A percentile compares a stretch with the other conserved stretches of the same genome.
Conservation (phyloP, 2,797 vertebrate genomes). For the Sciurus vulgaris region DNA sequence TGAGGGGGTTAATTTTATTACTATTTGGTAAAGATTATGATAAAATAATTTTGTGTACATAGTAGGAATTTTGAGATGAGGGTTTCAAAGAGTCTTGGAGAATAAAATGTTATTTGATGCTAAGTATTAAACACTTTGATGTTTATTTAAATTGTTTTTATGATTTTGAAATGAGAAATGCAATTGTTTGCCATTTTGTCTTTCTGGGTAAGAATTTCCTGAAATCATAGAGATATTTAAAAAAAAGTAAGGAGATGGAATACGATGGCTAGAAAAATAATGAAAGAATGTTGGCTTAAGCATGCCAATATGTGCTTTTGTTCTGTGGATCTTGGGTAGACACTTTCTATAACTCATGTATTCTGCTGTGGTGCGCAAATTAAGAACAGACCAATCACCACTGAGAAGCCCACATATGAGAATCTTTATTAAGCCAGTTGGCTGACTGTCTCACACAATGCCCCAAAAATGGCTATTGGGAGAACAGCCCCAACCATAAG, state of each 20-base stretch:
- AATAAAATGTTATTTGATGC: conserved; percentile 8
- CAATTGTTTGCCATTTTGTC: background rate
- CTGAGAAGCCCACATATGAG: too few relatives aligned
- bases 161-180: conserved; percentile 6
- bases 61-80: background rate
- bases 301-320: background rate
- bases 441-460: too few relatives aligned
- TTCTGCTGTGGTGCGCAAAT: too few relatives aligned
- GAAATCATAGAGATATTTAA: background rate
- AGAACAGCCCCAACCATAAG: too few relatives aligned
- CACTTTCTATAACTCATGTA: background rate
- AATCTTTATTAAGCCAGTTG: too few relatives aligned
- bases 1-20: background rate
- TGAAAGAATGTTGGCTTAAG: background rate
- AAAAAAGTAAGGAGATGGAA: background rate
- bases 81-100: background rate
- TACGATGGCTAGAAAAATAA: background rate
- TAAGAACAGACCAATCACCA: too few relatives aligned
- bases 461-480: too few relatives aligned
- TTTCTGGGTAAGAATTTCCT: background rate
- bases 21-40: background rate
- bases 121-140: background rate
- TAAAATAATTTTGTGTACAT: background rate
- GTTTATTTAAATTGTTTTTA: background rate
- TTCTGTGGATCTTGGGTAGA: background rate